Evolutionary conservation across 2,888 invertebrate genomes (phyloP).

Genomic region (Drosophila yooni): DNA sequence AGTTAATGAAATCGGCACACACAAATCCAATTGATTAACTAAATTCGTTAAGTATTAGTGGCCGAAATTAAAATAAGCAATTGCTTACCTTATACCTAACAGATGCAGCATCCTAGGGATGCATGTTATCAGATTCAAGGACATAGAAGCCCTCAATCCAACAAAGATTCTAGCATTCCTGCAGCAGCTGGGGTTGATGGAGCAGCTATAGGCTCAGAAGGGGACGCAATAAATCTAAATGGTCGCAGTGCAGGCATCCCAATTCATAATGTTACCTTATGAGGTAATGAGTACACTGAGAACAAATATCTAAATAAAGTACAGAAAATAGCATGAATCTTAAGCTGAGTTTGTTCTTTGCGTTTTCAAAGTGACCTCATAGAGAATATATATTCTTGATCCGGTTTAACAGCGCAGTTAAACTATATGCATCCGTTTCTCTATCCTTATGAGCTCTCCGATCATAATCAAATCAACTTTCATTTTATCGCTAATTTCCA

Average conservation of each 20-base stretch:
- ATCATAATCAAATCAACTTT: background rate
- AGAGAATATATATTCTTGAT: background rate
- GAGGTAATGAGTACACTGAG: background rate
- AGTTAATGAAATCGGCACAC: constrained; percentile 52
- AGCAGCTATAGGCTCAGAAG: too few relatives aligned
- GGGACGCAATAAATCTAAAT: too few relatives aligned
- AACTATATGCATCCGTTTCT: rapidly evolving
- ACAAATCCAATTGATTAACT: constrained; percentile 61
- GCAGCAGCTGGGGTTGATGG: too few relatives aligned
- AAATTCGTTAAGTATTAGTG: constrained; percentile 35
- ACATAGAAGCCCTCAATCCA: too few relatives aligned
- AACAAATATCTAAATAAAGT: background rate
- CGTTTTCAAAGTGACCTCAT: background rate
- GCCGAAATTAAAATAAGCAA: constrained; percentile 37
- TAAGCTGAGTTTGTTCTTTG: background rate
- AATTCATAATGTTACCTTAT: too few relatives aligned
- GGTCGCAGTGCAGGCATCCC: too few relatives aligned
- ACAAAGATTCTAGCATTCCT: too few relatives aligned
- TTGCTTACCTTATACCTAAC: background rate
- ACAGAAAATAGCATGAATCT: background rate
- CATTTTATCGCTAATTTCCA: too few relatives aligned
- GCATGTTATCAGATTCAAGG: too few relatives aligned
- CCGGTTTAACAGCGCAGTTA: background rate
- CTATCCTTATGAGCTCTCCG: background rate
- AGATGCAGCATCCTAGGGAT: too few relatives aligned